Base-by-base conservation (phyloP, 1,140 invertebrate genomes). In the Laupala kohalensis region DNA sequence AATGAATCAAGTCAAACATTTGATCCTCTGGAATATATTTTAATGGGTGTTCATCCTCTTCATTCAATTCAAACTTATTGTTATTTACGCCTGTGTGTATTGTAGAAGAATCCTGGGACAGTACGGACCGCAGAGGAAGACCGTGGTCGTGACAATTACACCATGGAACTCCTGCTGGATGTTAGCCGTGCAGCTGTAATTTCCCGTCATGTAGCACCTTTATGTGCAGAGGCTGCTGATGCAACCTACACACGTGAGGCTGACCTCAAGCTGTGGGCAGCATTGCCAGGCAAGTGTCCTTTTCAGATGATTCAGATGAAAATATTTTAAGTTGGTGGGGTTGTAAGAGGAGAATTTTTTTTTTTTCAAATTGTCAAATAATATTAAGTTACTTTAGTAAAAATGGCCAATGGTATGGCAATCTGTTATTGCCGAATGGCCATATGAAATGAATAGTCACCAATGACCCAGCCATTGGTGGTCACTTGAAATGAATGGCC, bases 91-190 rank as follows among this genome's bases (percentile, higher is more conserved):
- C n/a, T n/a, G n/a, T n/a, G n/a, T 53, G 37, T 19, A 13, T 1
- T 19, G 6, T 75, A 91, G 89, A 92, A 92, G 89, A 93, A 92
- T 79, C 90, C 91, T 26, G 88, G 89, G 70, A 90, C 91, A 25
- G 86, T 93, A 23, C 82, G 94, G 64, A 88, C 89, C 0, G 92
- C 95, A 0, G 95, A 97, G 79, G 94, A 96, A 76, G 93, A 96
- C 77, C 87, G 89, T 75, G 92, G 92, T 4, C 87, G 88, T 76
- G 87, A 90, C 25, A 92, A 90, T 77, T 88, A 89, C 71, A 89
- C 90, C 0, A 89, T 95, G 86, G 92, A 94, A 76, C 86, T 93
- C 15, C 89, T 90, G 81, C 85, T 93, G 3, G 85, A 90, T 74
- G 78, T 90, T 19, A 82, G 83, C 3, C 82, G 81, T 67, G 86